Evolutionary conservation across 2,888 invertebrate species (phyloP), one percentile per base, ranked within the genome.

Genomic region (Zaprionus lineosus): DNA sequence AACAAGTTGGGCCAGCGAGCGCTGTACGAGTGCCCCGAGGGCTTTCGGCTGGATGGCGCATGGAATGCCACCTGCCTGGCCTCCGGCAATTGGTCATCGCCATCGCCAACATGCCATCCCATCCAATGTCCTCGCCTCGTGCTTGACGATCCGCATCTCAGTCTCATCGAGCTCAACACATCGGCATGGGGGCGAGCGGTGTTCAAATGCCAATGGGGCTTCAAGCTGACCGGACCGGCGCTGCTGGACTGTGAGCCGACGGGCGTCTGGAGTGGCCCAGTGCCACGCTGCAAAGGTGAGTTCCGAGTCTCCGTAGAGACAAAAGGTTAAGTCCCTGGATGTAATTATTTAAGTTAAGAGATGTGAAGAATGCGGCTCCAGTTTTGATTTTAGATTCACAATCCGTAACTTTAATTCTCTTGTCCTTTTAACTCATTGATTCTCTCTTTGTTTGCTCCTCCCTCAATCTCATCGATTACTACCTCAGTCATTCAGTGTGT

Each of bases 141-240:
- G 51, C 90, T 94, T 3, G 91, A 92, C 34, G 94, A 95, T 74
- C 92, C 94, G 0, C 94, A 94, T 87, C 91, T 96, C 37, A 93
- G 93, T 84, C 91, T 96, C 65, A 92, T 94, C 59, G 95, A 95
- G 84, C 93, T 95, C 89, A 96, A 96, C 90, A 93, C 95, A 59
- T 95, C 94, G 75, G 95, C 93, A 82, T 95, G 95, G 46, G 95
- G 95, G 4, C 92, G 94, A 44, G 95, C 95, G 8, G 92, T 94
- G 73, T 97, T 96, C 91, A 93, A 93, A 67, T 97, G 97, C 87
- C 93, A 95, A 63, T 95, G 95, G 94, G 96, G 96, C 51, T 95
- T 96, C 89, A 92, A 93, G 62, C 92, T 97, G 44, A 91, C 92
- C 44, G 97, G 96, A 7, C 92, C 93, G 36, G 94, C 95, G 4